Percentiles rank a stretch among this genome's conserved stretches.
Evolutionary conservation across 1,140 invertebrate genomes (phyloP).

Genomic region (Lethrus apterus): DNA sequence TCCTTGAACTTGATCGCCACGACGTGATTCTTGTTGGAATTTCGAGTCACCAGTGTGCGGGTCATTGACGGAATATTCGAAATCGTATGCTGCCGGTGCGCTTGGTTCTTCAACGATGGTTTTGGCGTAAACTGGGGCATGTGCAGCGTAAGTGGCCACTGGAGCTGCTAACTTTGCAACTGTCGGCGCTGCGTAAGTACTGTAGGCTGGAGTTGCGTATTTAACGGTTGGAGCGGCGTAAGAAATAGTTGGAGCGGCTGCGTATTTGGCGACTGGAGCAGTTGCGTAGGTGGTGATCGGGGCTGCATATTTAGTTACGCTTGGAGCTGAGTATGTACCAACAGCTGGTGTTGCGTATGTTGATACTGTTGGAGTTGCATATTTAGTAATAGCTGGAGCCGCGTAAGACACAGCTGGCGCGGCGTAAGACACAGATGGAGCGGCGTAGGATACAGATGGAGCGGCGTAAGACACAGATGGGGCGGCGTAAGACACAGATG

Average conservation of each 20-base stretch:
- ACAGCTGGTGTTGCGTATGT: conserved; percentile 6
- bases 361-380: conserved; percentile 3
- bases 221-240: conserved; percentile 25
- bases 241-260: not conserved
- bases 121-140: conserved; percentile 12
- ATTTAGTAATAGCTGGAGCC: not conserved
- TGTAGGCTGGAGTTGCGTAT: not conserved
- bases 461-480: not conserved
- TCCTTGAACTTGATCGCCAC: conserved; percentile 27
- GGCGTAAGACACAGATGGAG: conserved; percentile 4
- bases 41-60: conserved; percentile 42
- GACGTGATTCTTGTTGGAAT: conserved; percentile 23
- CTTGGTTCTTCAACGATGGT: conserved; percentile 32
- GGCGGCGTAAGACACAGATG: not conserved
- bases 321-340: conserved; percentile 15
- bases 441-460: not conserved
- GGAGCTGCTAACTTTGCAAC: conserved; percentile 15
- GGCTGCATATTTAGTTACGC: conserved; percentile 8
- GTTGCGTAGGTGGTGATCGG: not conserved
- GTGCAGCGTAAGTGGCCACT: conserved; percentile 8
- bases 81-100: conserved; percentile 27
- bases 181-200: conserved; percentile 23
- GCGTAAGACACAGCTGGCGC: conserved; percentile 3
- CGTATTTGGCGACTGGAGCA: not conserved
- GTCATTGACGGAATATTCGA: conserved; percentile 34